phyloP scores from a whole-genome alignment of 2,113 vertebrate genomes.

The Centropristis striata region DNA sequence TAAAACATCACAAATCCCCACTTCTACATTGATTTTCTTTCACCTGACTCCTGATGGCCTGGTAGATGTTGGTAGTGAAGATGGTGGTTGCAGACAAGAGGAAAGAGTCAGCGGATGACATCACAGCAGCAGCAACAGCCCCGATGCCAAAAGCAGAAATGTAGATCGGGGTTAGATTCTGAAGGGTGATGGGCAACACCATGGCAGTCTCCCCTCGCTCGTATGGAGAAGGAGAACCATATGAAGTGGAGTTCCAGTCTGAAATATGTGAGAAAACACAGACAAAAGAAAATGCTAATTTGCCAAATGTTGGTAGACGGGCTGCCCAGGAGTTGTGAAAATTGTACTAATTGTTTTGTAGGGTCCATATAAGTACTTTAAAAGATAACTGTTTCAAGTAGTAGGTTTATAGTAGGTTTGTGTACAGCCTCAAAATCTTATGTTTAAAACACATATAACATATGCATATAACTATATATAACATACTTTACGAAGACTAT shows the following conservation, averaged over 20 bases:
- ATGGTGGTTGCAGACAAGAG: conserved; percentile 1
- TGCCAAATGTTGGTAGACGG: too few relatives aligned
- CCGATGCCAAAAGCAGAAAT: neutral
- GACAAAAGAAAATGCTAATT: neutral
- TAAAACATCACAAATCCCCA: too few relatives aligned
- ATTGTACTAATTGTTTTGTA: too few relatives aligned
- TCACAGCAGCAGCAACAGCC: neutral
- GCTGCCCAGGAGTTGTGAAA: too few relatives aligned
- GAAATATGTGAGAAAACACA: neutral
- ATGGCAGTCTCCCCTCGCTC: conserved; percentile 16
- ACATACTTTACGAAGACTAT: too few relatives aligned
- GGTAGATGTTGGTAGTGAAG: conserved; percentile 21
- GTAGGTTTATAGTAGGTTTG: too few relatives aligned
- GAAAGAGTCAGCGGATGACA: conserved; percentile 4
- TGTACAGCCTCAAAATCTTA: too few relatives aligned
- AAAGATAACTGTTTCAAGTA: too few relatives aligned
- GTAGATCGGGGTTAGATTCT: conserved; percentile 2
- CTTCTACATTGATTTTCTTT: too few relatives aligned
- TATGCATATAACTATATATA: too few relatives aligned
- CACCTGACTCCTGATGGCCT: conserved; percentile 5
- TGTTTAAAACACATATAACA: too few relatives aligned
- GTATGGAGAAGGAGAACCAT: conserved; percentile 24
- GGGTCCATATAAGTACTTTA: too few relatives aligned
- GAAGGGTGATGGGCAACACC: conserved; percentile 27
- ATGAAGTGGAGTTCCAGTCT: conserved; percentile 23